phyloP scores from a whole-genome alignment of 2,797 vertebrate genomes.

The Danio tinwini region DNA sequence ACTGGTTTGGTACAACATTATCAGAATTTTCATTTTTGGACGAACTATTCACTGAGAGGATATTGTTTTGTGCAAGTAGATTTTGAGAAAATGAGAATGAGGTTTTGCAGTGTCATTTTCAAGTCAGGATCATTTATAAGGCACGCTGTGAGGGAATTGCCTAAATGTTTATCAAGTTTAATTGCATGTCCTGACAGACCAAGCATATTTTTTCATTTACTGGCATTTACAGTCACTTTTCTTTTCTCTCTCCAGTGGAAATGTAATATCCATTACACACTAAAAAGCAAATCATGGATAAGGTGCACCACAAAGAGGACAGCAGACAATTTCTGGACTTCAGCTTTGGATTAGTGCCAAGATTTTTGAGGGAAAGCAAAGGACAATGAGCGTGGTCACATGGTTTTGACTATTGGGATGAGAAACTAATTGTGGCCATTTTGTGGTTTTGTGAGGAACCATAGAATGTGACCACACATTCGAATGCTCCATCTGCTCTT shows the following conservation, averaged over 20 bases:
- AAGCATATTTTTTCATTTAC: slow-evolving; percentile 25
- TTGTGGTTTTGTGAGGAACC: slow-evolving; percentile 64
- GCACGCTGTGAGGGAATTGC: slow-evolving; percentile 3
- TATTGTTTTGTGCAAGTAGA: slow-evolving; percentile 10
- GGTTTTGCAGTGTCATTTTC: slow-evolving; percentile 19
- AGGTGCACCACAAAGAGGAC: slow-evolving; percentile 59
- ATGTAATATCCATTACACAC: slow-evolving; percentile 44
- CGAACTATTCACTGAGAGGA: slow-evolving; percentile 9
- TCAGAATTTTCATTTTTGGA: not conserved
- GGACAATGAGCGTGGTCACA: slow-evolving; percentile 65
- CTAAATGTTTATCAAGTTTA: slow-evolving; percentile 15
- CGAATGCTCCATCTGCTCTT: slow-evolving; percentile 39
- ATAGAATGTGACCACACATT: slow-evolving; percentile 63
- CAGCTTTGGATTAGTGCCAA: slow-evolving; percentile 51
- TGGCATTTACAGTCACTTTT: slow-evolving; percentile 16
- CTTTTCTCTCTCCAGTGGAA: slow-evolving; percentile 11
- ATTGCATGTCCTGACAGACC: slow-evolving; percentile 22
- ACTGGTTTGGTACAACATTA: slow-evolving; percentile 1
- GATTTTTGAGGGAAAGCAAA: slow-evolving; percentile 61
- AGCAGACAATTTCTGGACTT: slow-evolving; percentile 51
- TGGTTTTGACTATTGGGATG: slow-evolving; percentile 59
- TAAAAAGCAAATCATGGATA: slow-evolving; percentile 53
- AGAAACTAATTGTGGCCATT: slow-evolving; percentile 68
- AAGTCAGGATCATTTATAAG: slow-evolving; percentile 16
- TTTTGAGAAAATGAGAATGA: slow-evolving; percentile 27